phyloP scores from a whole-genome alignment of 2,113 vertebrate species.

The Echinops telfairi region DNA sequence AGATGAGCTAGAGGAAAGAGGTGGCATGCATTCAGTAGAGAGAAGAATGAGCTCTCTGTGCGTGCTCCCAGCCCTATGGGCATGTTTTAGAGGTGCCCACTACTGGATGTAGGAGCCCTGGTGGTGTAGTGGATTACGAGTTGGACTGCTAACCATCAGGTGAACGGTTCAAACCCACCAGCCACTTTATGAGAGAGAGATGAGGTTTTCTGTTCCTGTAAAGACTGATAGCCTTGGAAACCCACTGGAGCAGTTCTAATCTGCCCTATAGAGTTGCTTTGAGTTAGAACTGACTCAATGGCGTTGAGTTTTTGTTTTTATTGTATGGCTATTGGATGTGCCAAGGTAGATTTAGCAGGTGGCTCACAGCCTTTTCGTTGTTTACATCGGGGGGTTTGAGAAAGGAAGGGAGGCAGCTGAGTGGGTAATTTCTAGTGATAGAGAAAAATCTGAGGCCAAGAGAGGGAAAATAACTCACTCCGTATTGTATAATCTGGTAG shows the following conservation, averaged over 20 bases:
- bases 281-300: too few species aligned
- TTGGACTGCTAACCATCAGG: too few species aligned
- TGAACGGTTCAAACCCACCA: too few species aligned
- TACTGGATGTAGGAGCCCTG: too few species aligned
- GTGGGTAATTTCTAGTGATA: conserved; percentile 54
- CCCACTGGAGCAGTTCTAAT: too few species aligned
- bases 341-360: not conserved
- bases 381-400: not conserved
- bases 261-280: too few species aligned
- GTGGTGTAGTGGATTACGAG: too few species aligned
- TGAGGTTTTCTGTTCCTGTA: too few species aligned
- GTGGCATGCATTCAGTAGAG: not conserved
- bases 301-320: too few species aligned
- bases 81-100: not conserved
- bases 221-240: too few species aligned
- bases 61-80: not conserved
- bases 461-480: conserved; percentile 35
- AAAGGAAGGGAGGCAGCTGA: not conserved
- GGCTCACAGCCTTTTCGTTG: conserved; percentile 1
- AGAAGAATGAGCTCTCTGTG: not conserved
- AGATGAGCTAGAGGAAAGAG: not conserved
- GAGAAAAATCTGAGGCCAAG: conserved; percentile 27
- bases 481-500: not conserved
- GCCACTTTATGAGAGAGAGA: too few species aligned
- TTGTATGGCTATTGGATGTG: not conserved